Base-by-base conservation (phyloP, 2,888 invertebrate species). In the Pammene aurita region DNA sequence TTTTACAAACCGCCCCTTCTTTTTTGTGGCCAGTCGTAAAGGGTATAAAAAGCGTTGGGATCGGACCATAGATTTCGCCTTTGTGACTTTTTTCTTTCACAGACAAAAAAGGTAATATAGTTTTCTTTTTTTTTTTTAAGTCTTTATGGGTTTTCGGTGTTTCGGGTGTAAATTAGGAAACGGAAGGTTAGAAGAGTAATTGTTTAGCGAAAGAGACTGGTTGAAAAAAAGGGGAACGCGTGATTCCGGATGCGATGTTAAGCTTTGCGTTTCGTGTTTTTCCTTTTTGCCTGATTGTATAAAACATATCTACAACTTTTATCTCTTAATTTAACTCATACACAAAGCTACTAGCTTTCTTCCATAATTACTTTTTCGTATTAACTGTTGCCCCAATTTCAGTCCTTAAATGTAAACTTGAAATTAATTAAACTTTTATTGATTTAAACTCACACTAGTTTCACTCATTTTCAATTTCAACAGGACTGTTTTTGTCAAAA, bases 11-110 rank as follows among this genome's bases (percentile, higher is more conserved):
- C 64, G 64, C 76, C 76, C 79, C 78, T 76, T 67, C 67, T 78
- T 76, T 85, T 85, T 84, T 85, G 85, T 79, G 79, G 79, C 78
- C 76, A 78, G 77, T 77, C 79, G 77, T 76, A 73, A 74, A 80
- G 77, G 81, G 76, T 76, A 78, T 79, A 74, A 75, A 75, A 74
- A 72, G 62, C 55, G 60, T 16, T 14, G 65, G 69, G 72, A 70
- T 72, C 67, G 67, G 65, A 52, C 72, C 68, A 67, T 67, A 71
- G 71, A 71, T 68, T 64, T 60, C 68, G 64, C 62, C 64, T 65
- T 65, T 66, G 68, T 55, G 64, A 54, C 9, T 11, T 78, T 78
- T 67, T 62, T 64, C 42, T 63, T 67, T 60, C 44, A 58, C 50
- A 35, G 46, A 67, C 42, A 67, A 52, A 62, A 67, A 55, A 63